Evolutionary conservation across 2,888 invertebrate genomes (phyloP).

Genomic region (Drosophila longiperda): DNA sequence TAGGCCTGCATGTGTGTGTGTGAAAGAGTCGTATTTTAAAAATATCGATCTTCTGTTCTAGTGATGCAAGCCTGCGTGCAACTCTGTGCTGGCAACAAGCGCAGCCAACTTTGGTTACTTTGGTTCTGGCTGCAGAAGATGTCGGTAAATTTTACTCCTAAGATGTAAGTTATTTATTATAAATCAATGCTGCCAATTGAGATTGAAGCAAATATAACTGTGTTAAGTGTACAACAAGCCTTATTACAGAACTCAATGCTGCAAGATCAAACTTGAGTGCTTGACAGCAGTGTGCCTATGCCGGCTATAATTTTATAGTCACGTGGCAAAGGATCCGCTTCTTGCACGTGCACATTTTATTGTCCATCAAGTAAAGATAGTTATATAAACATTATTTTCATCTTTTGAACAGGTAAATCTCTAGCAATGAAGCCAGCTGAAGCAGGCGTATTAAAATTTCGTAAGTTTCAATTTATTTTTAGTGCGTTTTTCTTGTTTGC

Average conservation of each 20-base stretch:
- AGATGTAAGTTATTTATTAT: constrained; percentile 53
- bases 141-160: accelerated
- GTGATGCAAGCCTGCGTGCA: neutral
- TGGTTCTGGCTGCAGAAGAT: neutral
- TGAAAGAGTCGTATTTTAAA: neutral
- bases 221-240: constrained; percentile 40
- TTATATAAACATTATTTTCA: too few species aligned
- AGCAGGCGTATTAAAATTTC: too few species aligned
- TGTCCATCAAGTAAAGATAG: too few species aligned
- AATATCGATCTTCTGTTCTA: neutral
- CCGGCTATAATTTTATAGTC: constrained; percentile 34
- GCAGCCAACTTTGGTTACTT: constrained; percentile 48
- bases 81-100: neutral
- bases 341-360: too few species aligned
- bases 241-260: constrained; percentile 76
- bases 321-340: too few species aligned
- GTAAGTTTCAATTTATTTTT: too few species aligned
- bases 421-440: too few species aligned
- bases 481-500: too few species aligned
- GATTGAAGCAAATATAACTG: constrained; percentile 79
- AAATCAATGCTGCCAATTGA: neutral
- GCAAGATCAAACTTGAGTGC: constrained; percentile 63
- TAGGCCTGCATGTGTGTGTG: neutral
- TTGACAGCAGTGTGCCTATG: constrained; percentile 18
- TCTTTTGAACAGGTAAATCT: too few species aligned